These are phyloP conservation scores for Brachylomia viminalis DNA, from an alignment of 2,888 invertebrate species.

Conservation along the genomic window DNA sequence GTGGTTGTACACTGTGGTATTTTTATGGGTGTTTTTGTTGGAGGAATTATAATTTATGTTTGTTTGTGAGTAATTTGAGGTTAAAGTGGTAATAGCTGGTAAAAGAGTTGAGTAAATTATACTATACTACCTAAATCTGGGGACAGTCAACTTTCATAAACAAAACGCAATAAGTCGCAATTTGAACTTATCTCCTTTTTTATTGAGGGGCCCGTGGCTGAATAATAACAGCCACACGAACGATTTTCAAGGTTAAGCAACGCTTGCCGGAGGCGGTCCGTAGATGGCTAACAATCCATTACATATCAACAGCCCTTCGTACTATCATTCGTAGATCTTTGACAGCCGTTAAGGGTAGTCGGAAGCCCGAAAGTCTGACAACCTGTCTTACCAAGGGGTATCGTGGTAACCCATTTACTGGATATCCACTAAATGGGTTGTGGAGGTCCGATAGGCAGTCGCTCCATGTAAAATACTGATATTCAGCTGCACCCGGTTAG, in stretches of 20 bases:
- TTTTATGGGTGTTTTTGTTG: conserved; percentile 42
- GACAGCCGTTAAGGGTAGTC: background rate
- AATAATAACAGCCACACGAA: background rate
- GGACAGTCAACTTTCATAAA: background rate
- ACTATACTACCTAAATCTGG: background rate
- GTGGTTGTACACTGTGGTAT: conserved; percentile 2
- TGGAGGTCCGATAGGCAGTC: background rate
- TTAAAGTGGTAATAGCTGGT: background rate
- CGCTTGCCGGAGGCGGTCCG: too few species aligned
- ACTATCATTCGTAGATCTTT: background rate
- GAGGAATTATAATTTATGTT: conserved; percentile 15
- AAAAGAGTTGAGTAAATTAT: background rate
- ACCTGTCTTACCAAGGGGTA: background rate
- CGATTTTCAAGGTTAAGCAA: background rate
- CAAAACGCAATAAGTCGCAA: background rate
- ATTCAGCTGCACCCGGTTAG: background rate
- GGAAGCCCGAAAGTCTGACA: background rate
- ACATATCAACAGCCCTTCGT: background rate
- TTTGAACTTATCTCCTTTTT: background rate
- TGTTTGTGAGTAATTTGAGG: conserved; percentile 1
- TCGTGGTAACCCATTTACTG: too few species aligned
- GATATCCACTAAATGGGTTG: background rate
- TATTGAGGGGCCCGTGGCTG: background rate
- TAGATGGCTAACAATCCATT: too few species aligned
- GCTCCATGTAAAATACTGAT: background rate